Percentiles rank a stretch among this genome's conserved stretches.
Evolutionary conservation across 2,888 invertebrate species (phyloP).

Genomic region (Pecten maximus): DNA sequence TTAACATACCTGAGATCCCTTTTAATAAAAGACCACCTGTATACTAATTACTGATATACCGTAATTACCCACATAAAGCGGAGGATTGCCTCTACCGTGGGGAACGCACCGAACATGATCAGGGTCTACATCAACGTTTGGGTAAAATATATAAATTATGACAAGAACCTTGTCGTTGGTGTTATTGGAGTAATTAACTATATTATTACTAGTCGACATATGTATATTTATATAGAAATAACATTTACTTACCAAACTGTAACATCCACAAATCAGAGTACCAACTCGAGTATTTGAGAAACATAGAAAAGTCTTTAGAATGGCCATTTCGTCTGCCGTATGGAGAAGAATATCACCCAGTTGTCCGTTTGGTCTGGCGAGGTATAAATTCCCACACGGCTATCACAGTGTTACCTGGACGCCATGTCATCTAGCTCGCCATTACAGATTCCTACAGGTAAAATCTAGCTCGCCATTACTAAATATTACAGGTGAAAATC

Average conservation of each 20-base stretch:
- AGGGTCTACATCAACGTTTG: too few species aligned
- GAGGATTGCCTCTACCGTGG: too few species aligned
- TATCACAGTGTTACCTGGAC: neutral
- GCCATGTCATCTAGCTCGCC: slow-evolving; percentile 22
- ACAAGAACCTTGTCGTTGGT: too few species aligned
- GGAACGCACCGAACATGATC: too few species aligned
- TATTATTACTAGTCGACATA: too few species aligned
- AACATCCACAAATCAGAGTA: slow-evolving; percentile 64
- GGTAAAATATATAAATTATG: too few species aligned
- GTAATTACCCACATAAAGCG: neutral
- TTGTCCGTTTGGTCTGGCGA: neutral
- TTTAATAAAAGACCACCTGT: too few species aligned
- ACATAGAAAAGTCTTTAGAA: slow-evolving; percentile 64
- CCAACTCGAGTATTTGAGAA: slow-evolving; percentile 66
- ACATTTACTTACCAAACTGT: slow-evolving; percentile 60
- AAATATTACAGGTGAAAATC: neutral
- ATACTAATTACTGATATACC: neutral
- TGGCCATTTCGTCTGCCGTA: slow-evolving; percentile 57
- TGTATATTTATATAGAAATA: too few species aligned
- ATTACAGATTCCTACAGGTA: neutral
- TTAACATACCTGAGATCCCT: too few species aligned
- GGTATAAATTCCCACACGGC: slow-evolving; percentile 15
- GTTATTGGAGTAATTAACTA: too few species aligned
- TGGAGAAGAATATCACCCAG: neutral
- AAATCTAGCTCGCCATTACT: neutral